phyloP scores from a whole-genome alignment of 2,888 invertebrate species.

The Zhengitettix transpicula region DNA sequence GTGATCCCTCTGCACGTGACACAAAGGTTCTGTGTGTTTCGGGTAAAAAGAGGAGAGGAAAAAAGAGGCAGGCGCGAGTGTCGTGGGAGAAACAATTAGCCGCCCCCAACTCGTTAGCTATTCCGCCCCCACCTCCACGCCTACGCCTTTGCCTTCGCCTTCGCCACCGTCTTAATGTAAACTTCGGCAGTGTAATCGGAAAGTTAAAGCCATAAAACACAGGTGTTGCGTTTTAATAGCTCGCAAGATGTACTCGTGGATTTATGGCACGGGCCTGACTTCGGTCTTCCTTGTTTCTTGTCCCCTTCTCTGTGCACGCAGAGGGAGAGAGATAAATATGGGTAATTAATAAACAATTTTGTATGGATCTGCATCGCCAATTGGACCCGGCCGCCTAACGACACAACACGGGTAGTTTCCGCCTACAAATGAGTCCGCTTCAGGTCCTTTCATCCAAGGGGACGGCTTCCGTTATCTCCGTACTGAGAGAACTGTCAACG shows the following conservation, averaged over 20 bases:
- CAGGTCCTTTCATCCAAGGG: no score
- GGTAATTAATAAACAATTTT: not conserved
- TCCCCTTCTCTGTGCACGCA: not conserved
- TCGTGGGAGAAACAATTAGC: no score
- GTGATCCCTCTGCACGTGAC: not conserved
- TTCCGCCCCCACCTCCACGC: not conserved
- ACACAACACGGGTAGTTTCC: not conserved
- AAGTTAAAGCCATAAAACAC: not conserved
- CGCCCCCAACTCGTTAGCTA: no score
- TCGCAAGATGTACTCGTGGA: not conserved
- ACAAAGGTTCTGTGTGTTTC: no score
- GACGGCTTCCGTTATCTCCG: no score
- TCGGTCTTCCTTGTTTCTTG: not conserved
- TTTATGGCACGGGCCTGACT: not conserved
- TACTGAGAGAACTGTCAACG: no score
- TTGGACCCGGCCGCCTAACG: not conserved
- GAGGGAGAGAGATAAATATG: not conserved
- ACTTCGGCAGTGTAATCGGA: not conserved
- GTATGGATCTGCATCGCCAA: not conserved
- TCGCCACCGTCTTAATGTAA: not conserved
- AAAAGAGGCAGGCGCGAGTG: no score
- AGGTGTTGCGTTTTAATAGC: not conserved
- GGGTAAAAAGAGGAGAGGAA: no score
- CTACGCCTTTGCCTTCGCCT: not conserved
- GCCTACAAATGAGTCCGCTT: no score